Base-by-base conservation (phyloP, 2,797 vertebrate genomes). In the Propithecus deckenii region DNA sequence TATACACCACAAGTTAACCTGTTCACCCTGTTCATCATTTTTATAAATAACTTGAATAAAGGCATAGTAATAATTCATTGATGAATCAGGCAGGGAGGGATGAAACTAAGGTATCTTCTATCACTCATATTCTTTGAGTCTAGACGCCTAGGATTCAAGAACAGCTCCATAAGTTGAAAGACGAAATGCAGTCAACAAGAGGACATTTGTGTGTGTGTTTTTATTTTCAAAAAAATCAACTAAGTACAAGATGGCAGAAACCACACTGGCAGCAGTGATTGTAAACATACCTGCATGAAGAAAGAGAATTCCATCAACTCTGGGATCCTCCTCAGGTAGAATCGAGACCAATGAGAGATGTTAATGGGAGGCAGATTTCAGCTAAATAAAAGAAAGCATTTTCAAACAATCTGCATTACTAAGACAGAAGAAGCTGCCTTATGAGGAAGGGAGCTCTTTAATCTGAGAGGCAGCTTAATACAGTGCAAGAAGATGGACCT, bases 301-400 rank as follows among this genome's bases (percentile, higher is more conserved):
- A 72, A 95, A 96, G 57, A 76, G 43, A 63, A 72, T 28, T 78
- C 71, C 92, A 55, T 35, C 20, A 50, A 55, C 52, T 78, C 69
- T 55, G 78, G 71, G 83, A 69, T n/a, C 20, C 80, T 97, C 80
- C 94, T 59, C 76, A 90, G 67, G 80, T 57, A 17, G 4, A 89
- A 89, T 13, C 2, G 1, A 12, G 63, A 71, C 90, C 69, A 91
- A 35, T 38, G 86, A 95, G 35, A 91, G 69, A 95, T 3, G 14
- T 57, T 67, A 84, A 76, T 22, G 5, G 74, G 32, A 84, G 83
- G 23, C 75, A 89, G 80, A 69, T 78, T 74, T 86, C 72, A 87
- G 61, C 72, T 46, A 71, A 89, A 75, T 59, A 78, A 87, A 59
- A 97, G 35, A 28, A 57, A 84, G 57, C 25, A 18, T 76, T 96